These are phyloP conservation scores for Aplochiton taeniatus DNA, from an alignment of 2,797 vertebrate genomes.

Conservation along the genomic window DNA sequence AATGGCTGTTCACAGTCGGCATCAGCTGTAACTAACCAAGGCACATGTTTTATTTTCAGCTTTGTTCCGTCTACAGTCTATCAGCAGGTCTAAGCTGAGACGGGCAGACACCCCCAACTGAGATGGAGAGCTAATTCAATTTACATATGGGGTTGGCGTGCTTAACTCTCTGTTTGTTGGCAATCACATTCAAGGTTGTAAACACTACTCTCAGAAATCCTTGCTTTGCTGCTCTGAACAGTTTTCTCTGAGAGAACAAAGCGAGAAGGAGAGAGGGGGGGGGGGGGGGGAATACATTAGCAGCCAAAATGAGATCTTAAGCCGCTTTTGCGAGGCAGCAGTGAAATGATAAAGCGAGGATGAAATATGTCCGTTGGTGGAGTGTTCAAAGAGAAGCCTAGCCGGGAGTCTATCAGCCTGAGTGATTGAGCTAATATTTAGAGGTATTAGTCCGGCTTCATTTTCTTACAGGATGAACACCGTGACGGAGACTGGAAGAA, in stretches of 20 bases:
- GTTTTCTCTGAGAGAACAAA: constrained; percentile 66
- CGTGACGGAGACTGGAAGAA: constrained; percentile 39
- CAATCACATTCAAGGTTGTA: constrained; percentile 63
- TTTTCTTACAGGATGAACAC: constrained; percentile 58
- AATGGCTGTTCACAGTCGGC: neutral
- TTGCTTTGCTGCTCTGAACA: constrained; percentile 65
- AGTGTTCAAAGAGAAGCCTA: constrained; percentile 39
- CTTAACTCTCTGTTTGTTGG: constrained; percentile 43
- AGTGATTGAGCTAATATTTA: constrained; percentile 69
- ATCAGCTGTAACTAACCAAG: constrained; percentile 15
- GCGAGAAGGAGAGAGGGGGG: constrained; percentile 29
- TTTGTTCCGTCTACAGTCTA: constrained; percentile 48
- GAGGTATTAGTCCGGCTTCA: constrained; percentile 72
- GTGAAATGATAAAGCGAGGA: constrained; percentile 69
- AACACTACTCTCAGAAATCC: constrained; percentile 70
- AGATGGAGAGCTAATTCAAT: constrained; percentile 72
- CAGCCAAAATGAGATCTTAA: constrained; percentile 73
- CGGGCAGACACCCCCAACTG: constrained; percentile 45
- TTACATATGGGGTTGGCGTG: constrained; percentile 50
- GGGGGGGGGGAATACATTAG: constrained; percentile 70
- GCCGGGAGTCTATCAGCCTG: constrained; percentile 53
- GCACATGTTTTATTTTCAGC: constrained; percentile 44
- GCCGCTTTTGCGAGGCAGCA: constrained; percentile 61
- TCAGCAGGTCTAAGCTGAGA: constrained; percentile 49
- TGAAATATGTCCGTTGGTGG: constrained; percentile 63